Evolutionary conservation across 1,140 invertebrate species (phyloP), one percentile per base, ranked within the genome.

Genomic region (Spodoptera frugiperda): DNA sequence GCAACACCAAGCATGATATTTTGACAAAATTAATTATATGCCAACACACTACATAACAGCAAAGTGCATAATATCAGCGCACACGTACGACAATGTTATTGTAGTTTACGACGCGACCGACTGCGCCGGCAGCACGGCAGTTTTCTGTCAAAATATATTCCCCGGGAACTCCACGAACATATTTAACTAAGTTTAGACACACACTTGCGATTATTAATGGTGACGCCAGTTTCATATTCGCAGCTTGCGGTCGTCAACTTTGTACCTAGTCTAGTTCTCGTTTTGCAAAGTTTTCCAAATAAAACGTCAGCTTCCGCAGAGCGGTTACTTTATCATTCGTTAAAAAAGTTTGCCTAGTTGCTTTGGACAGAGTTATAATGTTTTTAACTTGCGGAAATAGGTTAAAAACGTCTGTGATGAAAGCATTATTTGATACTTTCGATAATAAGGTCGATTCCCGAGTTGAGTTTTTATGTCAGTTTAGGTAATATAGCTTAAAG

Each of bases 121-220:
- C 63, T 67, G 63, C 59, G 21, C 63, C n/a, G 57, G n/a, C 25
- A 67, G 19, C 15, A 48, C 39, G 61, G 39, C 44, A 67, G 39
- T 67, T 67, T 46, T 67, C 63, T 63, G 59, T 63, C 59, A 63
- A 63, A 63, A 63, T 33, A 63, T 19, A 15, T 33, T 63, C 59
- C 33, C 30, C 5, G 17, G 33, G 33, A 15, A 63, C 59, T 63
- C 59, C 59, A 14, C 63, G 49, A 67, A 67, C 63, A 67, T 48
- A 67, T 67, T 67, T 48, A 67, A 49, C 63, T 49, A 63, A 63
- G 33, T 63, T 63, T 44, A 39, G 59, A 63, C 59, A 44, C 59
- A 63, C 59, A 63, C 33, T 39, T 44, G 59, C 59, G n/a, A 19
- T 19, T 63, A 63, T 39, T 63, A 63, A 63, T 63, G 59, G 59